phyloP scores from a whole-genome alignment of 2,113 vertebrate genomes.

The Mastomys natalensis region DNA sequence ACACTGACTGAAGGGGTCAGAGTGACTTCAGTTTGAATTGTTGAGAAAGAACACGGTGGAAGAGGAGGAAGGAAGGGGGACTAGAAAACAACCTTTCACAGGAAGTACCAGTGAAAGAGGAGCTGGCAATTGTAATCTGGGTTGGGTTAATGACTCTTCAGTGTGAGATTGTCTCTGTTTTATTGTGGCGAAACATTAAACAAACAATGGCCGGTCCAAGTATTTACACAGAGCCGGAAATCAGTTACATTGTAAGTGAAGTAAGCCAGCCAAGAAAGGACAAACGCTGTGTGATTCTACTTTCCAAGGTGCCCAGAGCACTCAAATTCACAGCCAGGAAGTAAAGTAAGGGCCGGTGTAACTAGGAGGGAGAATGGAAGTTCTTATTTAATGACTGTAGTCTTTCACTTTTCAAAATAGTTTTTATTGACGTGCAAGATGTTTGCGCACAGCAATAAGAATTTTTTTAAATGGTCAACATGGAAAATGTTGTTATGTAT shows the following conservation, averaged over 20 bases:
- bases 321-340: neutral
- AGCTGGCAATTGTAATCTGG: neutral
- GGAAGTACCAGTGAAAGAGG: neutral
- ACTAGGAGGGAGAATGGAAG: accelerated
- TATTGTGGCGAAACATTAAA: neutral
- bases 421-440: neutral
- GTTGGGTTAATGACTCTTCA: neutral
- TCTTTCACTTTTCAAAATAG: neutral
- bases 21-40: neutral
- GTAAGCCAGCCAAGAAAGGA: neutral
- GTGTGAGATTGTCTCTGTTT: neutral
- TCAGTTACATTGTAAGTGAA: neutral
- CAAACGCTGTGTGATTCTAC: neutral
- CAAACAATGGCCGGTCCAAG: neutral
- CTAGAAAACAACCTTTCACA: neutral
- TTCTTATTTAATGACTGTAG: neutral
- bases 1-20: neutral
- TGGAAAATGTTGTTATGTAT: neutral
- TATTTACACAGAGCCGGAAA: neutral
- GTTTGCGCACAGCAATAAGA: neutral
- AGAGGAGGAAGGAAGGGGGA: neutral
- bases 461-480: neutral
- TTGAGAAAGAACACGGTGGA: neutral
- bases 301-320: neutral
- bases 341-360: neutral